Evolutionary conservation across 2,113 vertebrate genomes (phyloP).

Genomic region (Spea multiplicata): DNA sequence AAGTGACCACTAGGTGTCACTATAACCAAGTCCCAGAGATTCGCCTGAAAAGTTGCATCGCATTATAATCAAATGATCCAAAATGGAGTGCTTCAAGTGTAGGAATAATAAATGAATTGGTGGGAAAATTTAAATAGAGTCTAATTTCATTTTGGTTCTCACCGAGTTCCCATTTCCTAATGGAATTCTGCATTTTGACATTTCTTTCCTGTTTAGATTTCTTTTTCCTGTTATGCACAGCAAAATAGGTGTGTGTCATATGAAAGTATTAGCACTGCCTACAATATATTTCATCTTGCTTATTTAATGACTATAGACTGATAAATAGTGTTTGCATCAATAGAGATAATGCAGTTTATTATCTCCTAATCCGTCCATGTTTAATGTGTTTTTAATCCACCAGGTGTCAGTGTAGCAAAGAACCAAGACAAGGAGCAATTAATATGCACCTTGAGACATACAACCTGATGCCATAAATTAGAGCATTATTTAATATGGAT

Average conservation of each 20-base stretch:
- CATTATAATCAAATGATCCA: constrained; percentile 33
- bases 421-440: background rate
- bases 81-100: constrained; percentile 32
- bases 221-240: constrained; percentile 7
- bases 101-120: constrained; percentile 42
- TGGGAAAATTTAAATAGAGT: constrained; percentile 42
- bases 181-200: constrained; percentile 42
- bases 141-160: constrained; percentile 39
- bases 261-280: background rate
- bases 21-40: constrained; percentile 11
- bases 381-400: constrained; percentile 45
- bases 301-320: constrained; percentile 19
- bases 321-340: constrained; percentile 10
- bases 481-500: background rate
- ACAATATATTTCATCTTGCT: constrained; percentile 6
- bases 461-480: background rate
- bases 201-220: constrained; percentile 24
- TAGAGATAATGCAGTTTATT: constrained; percentile 8
- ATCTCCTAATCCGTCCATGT: background rate
- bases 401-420: constrained; percentile 62
- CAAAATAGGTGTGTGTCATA: background rate
- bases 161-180: constrained; percentile 30
- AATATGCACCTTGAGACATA: constrained; percentile 9
- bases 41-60: background rate
- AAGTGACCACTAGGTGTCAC: constrained; percentile 34